Percentiles rank a stretch among this genome's conserved stretches.
Conservation (phyloP, 2,113 vertebrate species). For the Amblyopsis rosae region DNA sequence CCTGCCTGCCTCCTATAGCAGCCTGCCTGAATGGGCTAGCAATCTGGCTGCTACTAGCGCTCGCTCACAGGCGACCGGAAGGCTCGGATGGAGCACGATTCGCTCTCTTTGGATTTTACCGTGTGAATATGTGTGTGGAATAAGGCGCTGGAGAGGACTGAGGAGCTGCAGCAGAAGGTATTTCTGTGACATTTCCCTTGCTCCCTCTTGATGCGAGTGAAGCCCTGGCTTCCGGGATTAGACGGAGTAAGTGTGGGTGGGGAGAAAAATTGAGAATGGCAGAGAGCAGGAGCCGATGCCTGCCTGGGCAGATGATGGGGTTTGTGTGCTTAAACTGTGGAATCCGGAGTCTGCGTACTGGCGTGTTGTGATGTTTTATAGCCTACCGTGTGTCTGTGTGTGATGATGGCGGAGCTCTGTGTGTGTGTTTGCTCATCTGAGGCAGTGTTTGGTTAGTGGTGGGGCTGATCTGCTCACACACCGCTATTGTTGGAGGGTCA, state of each 20-base stretch:
- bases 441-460: constrained; percentile 40
- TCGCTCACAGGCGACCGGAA: constrained; percentile 75
- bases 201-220: constrained; percentile 49
- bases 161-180: constrained; percentile 56
- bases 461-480: constrained; percentile 61
- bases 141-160: constrained; percentile 36
- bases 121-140: constrained; percentile 53
- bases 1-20: constrained; percentile 25
- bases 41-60: constrained; percentile 65
- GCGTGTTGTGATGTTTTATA: constrained; percentile 38
- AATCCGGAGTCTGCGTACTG: constrained; percentile 34
- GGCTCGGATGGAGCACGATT: constrained; percentile 43
- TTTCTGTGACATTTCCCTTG: constrained; percentile 68
- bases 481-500: constrained; percentile 45
- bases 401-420: constrained; percentile 37
- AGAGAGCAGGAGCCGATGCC: constrained; percentile 10
- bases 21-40: constrained; percentile 59
- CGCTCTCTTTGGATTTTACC: constrained; percentile 54
- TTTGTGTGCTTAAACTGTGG: constrained; percentile 17
- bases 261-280: constrained; percentile 39
- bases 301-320: constrained; percentile 48
- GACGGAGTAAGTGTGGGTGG: constrained; percentile 58
- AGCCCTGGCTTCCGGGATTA: constrained; percentile 65
- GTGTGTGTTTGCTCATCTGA: constrained; percentile 21
- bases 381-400: constrained; percentile 16